Evolutionary conservation across 2,888 invertebrate genomes (phyloP), one percentile per base, ranked within the genome.

Genomic region (Phortica okadai): DNA sequence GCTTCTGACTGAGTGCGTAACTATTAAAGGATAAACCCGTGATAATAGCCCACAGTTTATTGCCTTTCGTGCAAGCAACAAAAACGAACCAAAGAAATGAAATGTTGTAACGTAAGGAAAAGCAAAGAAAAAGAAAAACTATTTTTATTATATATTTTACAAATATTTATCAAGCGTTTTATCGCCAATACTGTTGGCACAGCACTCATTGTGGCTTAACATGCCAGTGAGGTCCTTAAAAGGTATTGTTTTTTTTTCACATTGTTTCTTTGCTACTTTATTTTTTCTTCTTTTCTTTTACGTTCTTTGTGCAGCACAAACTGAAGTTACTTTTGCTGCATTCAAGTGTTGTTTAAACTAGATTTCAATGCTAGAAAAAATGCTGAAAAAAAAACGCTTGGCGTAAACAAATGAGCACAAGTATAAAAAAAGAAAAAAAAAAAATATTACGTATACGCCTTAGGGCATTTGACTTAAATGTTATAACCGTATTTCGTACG

Each of bases 401-500:
- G 33, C 33, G 33, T 33, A 33, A 33, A 1, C 33, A 33, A 33
- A 33, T 33, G 33, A 33, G 33, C 33, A 33, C 50, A 11, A 11
- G 62, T 25, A 6, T 25, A 62, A 25, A 25, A 62, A 62, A 62
- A 0, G 21, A 11, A 62, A 7, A 16, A 6, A n/a, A 56, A 16
- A 56, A 25, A 21, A 62, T 6, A 21, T 62, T 62, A 10, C 62
- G 62, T 62, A 62, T 62, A 62, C 62, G 62, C 62, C 25, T 21
- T 25, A 21, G 62, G 62, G 62, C 62, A 25, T 62, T 62, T 25
- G 25, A 62, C 33, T 62, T 16, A 14, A 59, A 10, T 62, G 62
- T 16, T 25, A 21, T 62, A 25, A 62, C 50, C 10, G 50, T 50
- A 11, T 50, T 25, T 25, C 62, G 25, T 33, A 33, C 33, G 33